phyloP scores from a whole-genome alignment of 2,113 vertebrate genomes.

The Colinus virginianus region DNA sequence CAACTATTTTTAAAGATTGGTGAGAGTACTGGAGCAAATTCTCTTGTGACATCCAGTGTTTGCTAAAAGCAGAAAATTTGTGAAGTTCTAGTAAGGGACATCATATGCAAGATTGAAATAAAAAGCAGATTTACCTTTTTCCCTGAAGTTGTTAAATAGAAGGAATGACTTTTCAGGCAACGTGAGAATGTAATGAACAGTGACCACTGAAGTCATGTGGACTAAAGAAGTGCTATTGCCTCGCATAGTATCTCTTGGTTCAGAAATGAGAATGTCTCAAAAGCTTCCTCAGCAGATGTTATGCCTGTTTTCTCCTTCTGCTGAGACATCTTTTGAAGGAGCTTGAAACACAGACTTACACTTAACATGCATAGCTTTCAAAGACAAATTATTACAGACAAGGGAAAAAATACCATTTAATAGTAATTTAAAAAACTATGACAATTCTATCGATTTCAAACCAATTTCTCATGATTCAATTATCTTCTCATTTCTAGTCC shows the following conservation, averaged over 20 bases:
- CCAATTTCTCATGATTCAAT: slow-evolving; percentile 49
- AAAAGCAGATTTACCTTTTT: not conserved
- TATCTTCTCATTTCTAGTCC: slow-evolving; percentile 41
- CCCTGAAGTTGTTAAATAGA: not conserved
- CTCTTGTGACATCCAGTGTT: not conserved
- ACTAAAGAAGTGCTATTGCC: not conserved
- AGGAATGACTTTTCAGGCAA: not conserved
- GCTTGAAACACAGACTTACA: not conserved
- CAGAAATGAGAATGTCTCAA: not conserved
- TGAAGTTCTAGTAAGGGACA: not conserved
- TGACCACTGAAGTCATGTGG: not conserved
- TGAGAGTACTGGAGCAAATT: not conserved
- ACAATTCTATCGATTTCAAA: slow-evolving; percentile 46
- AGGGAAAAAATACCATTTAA: not conserved
- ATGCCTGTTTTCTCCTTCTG: not conserved
- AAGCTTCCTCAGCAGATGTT: not conserved
- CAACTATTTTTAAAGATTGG: not conserved
- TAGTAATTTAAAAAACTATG: slow-evolving; percentile 37
- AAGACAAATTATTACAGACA: slow-evolving; percentile 13
- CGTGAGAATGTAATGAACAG: not conserved
- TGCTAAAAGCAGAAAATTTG: not conserved
- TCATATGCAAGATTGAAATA: not conserved
- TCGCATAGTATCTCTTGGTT: not conserved
- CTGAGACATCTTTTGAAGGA: not conserved
- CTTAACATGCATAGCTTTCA: not conserved